These are phyloP conservation scores for Uromys caudimaculatus DNA, from an alignment of 2,797 vertebrate species.

Conservation along the genomic window DNA sequence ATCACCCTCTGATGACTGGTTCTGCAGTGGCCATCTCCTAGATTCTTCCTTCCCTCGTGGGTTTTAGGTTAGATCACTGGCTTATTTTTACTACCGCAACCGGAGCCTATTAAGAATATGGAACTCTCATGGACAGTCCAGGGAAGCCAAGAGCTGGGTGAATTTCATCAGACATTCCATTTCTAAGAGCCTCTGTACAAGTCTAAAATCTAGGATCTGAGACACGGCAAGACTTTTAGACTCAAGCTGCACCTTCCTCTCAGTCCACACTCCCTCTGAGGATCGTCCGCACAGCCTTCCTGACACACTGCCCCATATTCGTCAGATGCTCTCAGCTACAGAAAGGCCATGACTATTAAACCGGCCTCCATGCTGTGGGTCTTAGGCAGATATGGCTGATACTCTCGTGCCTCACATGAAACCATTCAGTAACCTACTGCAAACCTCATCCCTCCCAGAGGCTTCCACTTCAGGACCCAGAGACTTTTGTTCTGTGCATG, in stretches of 20 bases:
- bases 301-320: neutral
- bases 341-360: neutral
- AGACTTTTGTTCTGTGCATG: neutral
- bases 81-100: neutral
- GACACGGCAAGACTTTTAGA: neutral
- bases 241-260: neutral
- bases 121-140: neutral
- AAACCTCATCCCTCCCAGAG: neutral
- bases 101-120: accelerated
- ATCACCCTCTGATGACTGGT: neutral
- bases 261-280: neutral
- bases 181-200: neutral
- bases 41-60: neutral
- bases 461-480: neutral
- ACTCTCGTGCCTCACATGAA: accelerated
- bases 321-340: neutral
- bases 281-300: neutral
- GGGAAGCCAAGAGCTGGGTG: neutral
- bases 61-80: neutral
- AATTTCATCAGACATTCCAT: neutral
- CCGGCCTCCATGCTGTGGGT: accelerated
- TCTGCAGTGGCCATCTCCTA: neutral
- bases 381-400: neutral
- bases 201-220: neutral
- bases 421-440: neutral